phyloP scores from a whole-genome alignment of 2,888 invertebrate genomes.

The Helobdella robusta region DNA sequence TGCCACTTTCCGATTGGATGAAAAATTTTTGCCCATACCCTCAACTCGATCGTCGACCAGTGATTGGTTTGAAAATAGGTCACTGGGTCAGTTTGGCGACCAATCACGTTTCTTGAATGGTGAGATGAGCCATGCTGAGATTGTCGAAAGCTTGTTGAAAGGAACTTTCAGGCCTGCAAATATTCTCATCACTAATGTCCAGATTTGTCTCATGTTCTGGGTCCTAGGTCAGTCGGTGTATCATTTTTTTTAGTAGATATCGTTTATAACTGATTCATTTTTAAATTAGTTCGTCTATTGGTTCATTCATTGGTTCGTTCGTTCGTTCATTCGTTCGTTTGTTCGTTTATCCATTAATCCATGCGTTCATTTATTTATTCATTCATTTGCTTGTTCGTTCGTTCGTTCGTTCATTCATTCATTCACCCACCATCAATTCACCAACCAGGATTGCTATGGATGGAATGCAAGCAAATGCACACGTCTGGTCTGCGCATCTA shows the following conservation, averaged over 20 bases:
- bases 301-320: no score
- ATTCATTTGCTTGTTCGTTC: no score
- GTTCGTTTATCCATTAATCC: no score
- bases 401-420: no score
- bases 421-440: background rate
- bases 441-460: constrained; percentile 46
- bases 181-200: constrained; percentile 48
- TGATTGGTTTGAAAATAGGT: constrained; percentile 34
- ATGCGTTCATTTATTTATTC: no score
- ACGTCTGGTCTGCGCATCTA: constrained; percentile 45
- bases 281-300: background rate
- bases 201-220: constrained; percentile 50
- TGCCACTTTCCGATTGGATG: constrained; percentile 55
- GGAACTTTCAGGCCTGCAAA: constrained; percentile 42
- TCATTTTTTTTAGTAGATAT: no score
- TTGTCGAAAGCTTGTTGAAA: constrained; percentile 29
- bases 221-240: constrained; percentile 46
- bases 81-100: constrained; percentile 25
- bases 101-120: constrained; percentile 28
- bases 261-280: background rate
- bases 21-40: constrained; percentile 32
- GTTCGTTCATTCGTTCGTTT: no score
- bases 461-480: constrained; percentile 50
- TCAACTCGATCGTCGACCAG: constrained; percentile 35
- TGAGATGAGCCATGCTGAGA: constrained; percentile 38